Evolutionary conservation across 2,113 vertebrate genomes (phyloP), one percentile per base, ranked within the genome.

Genomic region (Pholis gunnellus): DNA sequence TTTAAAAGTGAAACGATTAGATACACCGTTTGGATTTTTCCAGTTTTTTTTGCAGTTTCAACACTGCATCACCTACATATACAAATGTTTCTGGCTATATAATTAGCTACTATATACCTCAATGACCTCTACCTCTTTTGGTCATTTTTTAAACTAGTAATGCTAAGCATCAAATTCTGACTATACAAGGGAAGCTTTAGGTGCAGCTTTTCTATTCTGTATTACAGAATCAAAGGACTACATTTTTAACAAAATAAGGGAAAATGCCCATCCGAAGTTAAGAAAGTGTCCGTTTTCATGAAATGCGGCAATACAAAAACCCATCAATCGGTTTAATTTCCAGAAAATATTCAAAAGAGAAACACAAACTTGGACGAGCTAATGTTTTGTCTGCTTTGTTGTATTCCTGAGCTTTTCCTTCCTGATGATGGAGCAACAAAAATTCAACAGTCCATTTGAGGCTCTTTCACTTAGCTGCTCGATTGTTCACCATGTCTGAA

Each of bases 401-500:
- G 68, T n/a, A 17, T 64, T 85, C 87, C 81, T 83, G 88, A 88
- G 82, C 70, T 50, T 34, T 67, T 70, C 52, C 40, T 67, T 75
- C 67, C 75, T 22, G 44, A 65, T 44, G 63, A 78, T 77, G 75
- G 29, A 72, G 59, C 68, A 59, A 52, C 75, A 79, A 10, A n/a
- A 31, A 25, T 59, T 46, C 66, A 63, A 15, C 7, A 22, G 40
- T 69, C 70, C 22, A 17, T 67, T 68, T 42, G 18, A 22, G 22
- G 64, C 22, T 17, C 14, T 72, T 75, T 92, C 82, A 91, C 69
- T 92, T 75, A 50, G 44, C n/a, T 22, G 29, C 42, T 66, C 6
- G 73, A 14, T 74, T 83, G 56, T 76, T 17, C 13, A 92, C 90
- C 87, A 94, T 92, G 13, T 88, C 94, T 95, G 86, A 25, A 87